Evolutionary conservation across 1,140 invertebrate genomes (phyloP).

Genomic region (Papilio xuthus): DNA sequence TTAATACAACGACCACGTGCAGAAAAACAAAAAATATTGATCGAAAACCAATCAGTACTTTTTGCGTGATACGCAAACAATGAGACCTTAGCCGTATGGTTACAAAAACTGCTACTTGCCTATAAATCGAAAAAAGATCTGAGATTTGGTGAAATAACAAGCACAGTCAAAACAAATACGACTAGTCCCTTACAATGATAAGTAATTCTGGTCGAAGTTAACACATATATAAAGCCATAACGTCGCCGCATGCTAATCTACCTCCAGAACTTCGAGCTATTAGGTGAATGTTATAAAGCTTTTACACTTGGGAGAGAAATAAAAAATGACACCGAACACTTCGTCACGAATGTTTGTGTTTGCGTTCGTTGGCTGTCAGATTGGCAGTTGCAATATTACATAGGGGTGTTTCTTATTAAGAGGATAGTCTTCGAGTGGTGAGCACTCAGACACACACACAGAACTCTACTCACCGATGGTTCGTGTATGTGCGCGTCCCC

Average conservation of each 20-base stretch:
- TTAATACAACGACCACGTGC: not conserved
- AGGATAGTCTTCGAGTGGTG: too few species aligned
- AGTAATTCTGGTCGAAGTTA: not conserved
- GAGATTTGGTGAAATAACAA: not conserved
- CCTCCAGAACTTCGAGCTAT: too few species aligned
- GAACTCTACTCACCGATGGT: slow-evolving; percentile 53
- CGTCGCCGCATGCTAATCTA: too few species aligned
- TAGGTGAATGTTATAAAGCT: too few species aligned
- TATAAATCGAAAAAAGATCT: slow-evolving; percentile 13
- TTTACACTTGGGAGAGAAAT: too few species aligned
- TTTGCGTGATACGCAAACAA: slow-evolving; percentile 11
- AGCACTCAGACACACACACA: too few species aligned
- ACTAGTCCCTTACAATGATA: too few species aligned
- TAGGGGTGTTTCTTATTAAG: too few species aligned
- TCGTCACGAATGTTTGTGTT: too few species aligned
- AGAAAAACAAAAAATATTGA: not conserved
- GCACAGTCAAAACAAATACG: not conserved
- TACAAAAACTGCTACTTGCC: slow-evolving; percentile 1
- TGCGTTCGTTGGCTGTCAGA: too few species aligned
- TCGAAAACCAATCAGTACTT: slow-evolving; percentile 7
- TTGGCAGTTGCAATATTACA: too few species aligned
- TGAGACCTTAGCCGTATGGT: not conserved
- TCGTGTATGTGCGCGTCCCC: slow-evolving; percentile 85
- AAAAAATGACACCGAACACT: too few species aligned
- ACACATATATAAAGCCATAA: not conserved